Conservation (phyloP, 2,888 invertebrate genomes). For the Drosophila picticornis region DNA sequence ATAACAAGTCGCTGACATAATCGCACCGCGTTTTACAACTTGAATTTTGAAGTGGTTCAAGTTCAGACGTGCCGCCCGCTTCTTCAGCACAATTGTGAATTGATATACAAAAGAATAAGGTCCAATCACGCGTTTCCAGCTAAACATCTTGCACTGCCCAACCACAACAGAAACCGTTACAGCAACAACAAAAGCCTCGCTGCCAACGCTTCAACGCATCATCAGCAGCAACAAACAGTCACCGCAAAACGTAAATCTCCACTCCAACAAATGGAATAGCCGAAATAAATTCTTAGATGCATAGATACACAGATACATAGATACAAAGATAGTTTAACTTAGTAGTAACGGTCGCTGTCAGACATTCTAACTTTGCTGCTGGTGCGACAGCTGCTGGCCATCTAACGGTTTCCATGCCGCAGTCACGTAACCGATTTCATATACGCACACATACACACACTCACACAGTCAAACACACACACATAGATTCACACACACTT, state of each 20-base stretch:
- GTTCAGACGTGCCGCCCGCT: constrained; percentile 72
- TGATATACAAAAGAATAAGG: constrained; percentile 67
- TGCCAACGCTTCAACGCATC: constrained; percentile 46
- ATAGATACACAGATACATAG: constrained; percentile 1
- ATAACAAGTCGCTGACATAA: constrained; percentile 61
- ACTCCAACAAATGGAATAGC: constrained; percentile 13
- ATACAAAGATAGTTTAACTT: constrained; percentile 10
- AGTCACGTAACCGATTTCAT: constrained; percentile 74
- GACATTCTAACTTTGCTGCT: constrained; percentile 44
- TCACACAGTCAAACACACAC: constrained; percentile 28
- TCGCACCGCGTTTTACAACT: constrained; percentile 47
- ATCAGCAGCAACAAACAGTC: constrained; percentile 41
- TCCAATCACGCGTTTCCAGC: constrained; percentile 62
- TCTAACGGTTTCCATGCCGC: constrained; percentile 65
- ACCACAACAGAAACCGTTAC: constrained; percentile 24
- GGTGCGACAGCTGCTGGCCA: constrained; percentile 71
- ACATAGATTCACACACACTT: constrained; percentile 28
- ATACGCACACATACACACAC: constrained; percentile 37
- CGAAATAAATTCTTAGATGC: constrained; percentile 2
- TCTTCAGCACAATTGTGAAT: constrained; percentile 63
- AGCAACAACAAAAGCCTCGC: constrained; percentile 22
- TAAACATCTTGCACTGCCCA: constrained; percentile 61
- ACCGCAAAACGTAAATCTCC: constrained; percentile 65
- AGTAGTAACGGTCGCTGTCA: constrained; percentile 51
- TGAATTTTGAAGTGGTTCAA: constrained; percentile 44